A percentile compares a stretch with the other conserved stretches of the same genome.
phyloP scores from a whole-genome alignment of 2,113 vertebrate genomes.

The Microcebus tavaratra region DNA sequence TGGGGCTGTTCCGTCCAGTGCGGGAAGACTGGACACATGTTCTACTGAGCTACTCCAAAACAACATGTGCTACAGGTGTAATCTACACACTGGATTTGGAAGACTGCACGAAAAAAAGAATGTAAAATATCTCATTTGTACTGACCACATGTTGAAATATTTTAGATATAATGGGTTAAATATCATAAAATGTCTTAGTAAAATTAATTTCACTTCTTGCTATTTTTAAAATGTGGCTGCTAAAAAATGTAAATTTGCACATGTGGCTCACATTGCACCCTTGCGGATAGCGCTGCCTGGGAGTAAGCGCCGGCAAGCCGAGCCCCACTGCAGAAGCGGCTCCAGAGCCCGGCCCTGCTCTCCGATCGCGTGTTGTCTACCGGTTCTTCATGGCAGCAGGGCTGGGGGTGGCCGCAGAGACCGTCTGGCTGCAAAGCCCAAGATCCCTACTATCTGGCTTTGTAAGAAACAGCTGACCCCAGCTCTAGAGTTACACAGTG shows the following conservation, averaged over 20 bases:
- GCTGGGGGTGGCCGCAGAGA: background rate
- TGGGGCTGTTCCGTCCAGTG: background rate
- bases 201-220: background rate
- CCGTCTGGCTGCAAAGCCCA: background rate
- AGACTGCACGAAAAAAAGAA: background rate
- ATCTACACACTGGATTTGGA: background rate
- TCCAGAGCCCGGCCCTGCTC: too few species aligned
- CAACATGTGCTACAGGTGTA: too few species aligned
- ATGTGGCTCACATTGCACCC: too few species aligned
- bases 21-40: background rate
- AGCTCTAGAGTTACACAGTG: background rate
- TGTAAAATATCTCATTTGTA: background rate
- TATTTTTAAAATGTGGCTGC: background rate
- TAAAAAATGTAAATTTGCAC: background rate
- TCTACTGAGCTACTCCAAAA: too few species aligned
- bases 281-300: background rate
- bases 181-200: background rate
- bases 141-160: background rate
- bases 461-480: background rate
- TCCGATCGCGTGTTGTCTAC: too few species aligned
- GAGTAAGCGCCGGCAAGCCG: accelerated
- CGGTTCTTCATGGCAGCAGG: too few species aligned
- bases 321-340: accelerated
- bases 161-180: background rate
- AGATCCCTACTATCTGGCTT: background rate